Evolutionary conservation across 53 echinoderm and acorn worm genomes (phyloP).

Genomic region (Luidia sarsii): DNA sequence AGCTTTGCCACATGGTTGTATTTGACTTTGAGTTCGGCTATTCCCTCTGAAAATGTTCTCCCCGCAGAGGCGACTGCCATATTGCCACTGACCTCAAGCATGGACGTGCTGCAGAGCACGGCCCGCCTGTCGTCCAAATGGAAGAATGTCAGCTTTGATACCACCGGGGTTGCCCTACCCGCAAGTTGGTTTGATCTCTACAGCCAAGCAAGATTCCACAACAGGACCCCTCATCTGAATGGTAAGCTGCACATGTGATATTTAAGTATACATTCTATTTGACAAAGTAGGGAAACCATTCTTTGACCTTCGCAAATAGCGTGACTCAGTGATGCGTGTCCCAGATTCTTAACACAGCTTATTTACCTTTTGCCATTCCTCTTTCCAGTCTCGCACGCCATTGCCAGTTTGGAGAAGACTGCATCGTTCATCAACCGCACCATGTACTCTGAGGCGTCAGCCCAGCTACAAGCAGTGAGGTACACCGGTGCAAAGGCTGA

Average conservation of each 20-base stretch:
- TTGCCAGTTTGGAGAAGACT: slow-evolving; percentile 22
- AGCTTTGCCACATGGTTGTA: too few species aligned
- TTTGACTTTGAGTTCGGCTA: neutral
- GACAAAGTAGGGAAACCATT: too few species aligned
- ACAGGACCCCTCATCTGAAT: slow-evolving; percentile 68
- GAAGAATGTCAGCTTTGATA: slow-evolving; percentile 50
- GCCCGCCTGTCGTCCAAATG: slow-evolving; percentile 45
- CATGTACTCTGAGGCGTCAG: slow-evolving; percentile 8
- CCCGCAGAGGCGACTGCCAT: slow-evolving; percentile 70
- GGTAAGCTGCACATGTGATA: slow-evolving; percentile 44
- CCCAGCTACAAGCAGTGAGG: neutral
- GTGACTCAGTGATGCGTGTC: too few species aligned
- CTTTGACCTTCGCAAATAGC: neutral
- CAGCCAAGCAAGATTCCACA: slow-evolving; percentile 72
- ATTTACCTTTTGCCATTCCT: neutral
- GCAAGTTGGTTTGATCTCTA: slow-evolving; percentile 73
- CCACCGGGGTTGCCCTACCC: slow-evolving; percentile 52
- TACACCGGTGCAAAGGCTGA: too few species aligned
- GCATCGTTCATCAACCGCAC: slow-evolving; percentile 16
- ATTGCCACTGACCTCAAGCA: slow-evolving; percentile 41
- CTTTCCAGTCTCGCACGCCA: slow-evolving; percentile 35
- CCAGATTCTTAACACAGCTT: too few species aligned
- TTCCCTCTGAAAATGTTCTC: neutral
- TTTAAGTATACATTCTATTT: neutral
- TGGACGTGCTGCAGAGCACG: slow-evolving; percentile 55